Evolutionary conservation across 2,113 vertebrate species (phyloP), one percentile per base, ranked within the genome.

Genomic region (Prunella fulvescens): DNA sequence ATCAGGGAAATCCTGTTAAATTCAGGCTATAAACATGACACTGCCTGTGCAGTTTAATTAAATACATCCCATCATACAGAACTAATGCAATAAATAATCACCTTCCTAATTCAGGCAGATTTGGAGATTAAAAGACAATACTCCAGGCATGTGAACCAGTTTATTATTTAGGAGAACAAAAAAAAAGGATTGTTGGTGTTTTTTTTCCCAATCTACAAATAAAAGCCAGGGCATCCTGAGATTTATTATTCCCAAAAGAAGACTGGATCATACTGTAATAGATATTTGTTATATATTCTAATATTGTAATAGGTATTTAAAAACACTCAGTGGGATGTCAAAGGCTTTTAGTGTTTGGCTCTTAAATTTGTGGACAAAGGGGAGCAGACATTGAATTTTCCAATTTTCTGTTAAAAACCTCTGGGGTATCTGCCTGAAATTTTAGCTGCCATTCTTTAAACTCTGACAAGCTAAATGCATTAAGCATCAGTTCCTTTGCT

Each of bases 61-160:
- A 77, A 88, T 14, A 61, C 2, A 57, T 25, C 8, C 5, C 48
- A 29, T 15, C 3, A 31, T 3, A 47, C 18, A 69, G 44, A 69
- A n/a, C 10, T 23, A 76, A 60, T 4, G 20, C 18, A 92, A 16
- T 54, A 37, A 54, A 22, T 13, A 67, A 76, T 51, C 14, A 40
- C 18, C 47, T 64, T 29, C 22, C 3, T n/a, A 40, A 48, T 47
- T 71, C 66, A 86, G 48, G 24, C 24, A 51, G 19, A 47, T 35
- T 9, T 67, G 29, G 31, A 31, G 48, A 35, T 5, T 28, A 35
- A 71, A 45, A 79, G 13, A 61, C 24, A 86, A 16, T 29, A 42
- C 5, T 60, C 3, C 22, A 31, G 12, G 37, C 6, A 20, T 0
- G 2, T 40, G 45, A 73, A 53, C 2, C 37, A 19, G 4, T 40